Percentiles rank a stretch among this genome's conserved stretches.
These are phyloP conservation scores for Plagiodera versicolora DNA, from an alignment of 2,888 invertebrate genomes.

Conservation along the genomic window DNA sequence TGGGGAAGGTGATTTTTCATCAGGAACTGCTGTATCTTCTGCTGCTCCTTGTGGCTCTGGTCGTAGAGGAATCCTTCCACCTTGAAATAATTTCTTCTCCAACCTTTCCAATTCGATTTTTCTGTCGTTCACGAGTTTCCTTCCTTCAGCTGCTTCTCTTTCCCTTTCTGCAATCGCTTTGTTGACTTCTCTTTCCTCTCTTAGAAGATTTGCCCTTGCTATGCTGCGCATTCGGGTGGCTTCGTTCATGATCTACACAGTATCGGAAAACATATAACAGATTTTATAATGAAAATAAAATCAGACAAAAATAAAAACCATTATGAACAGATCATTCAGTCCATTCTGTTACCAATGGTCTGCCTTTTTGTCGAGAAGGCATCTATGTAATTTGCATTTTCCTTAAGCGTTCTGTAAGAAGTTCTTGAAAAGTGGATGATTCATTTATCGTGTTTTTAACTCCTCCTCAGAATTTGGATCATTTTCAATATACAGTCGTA, in stretches of 20 bases:
- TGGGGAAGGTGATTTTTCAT: slow-evolving; percentile 43
- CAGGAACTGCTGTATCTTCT: slow-evolving; percentile 44
- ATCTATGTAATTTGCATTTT: no score
- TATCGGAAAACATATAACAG: slow-evolving; percentile 49
- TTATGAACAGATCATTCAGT: no score
- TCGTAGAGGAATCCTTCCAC: slow-evolving; percentile 53
- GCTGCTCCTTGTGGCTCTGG: slow-evolving; percentile 48
- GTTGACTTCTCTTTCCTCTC: slow-evolving; percentile 71
- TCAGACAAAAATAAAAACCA: neutral
- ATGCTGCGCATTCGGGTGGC: slow-evolving; percentile 71
- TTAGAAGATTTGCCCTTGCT: slow-evolving; percentile 68
- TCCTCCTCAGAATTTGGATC: no score
- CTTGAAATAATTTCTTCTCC: slow-evolving; percentile 75
- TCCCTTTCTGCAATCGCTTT: slow-evolving; percentile 69
- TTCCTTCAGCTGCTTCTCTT: slow-evolving; percentile 64
- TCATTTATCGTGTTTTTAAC: no score
- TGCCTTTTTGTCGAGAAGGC: no score
- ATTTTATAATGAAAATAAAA: slow-evolving; percentile 6
- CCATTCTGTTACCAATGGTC: no score
- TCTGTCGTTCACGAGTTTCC: slow-evolving; percentile 71
- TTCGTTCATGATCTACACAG: slow-evolving; percentile 67
- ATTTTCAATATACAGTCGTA: no score
- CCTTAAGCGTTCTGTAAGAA: no score
- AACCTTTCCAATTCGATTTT: slow-evolving; percentile 74
- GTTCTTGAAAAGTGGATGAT: no score